Base-by-base conservation (phyloP, 2,113 vertebrate species). In the Tyto alba region DNA sequence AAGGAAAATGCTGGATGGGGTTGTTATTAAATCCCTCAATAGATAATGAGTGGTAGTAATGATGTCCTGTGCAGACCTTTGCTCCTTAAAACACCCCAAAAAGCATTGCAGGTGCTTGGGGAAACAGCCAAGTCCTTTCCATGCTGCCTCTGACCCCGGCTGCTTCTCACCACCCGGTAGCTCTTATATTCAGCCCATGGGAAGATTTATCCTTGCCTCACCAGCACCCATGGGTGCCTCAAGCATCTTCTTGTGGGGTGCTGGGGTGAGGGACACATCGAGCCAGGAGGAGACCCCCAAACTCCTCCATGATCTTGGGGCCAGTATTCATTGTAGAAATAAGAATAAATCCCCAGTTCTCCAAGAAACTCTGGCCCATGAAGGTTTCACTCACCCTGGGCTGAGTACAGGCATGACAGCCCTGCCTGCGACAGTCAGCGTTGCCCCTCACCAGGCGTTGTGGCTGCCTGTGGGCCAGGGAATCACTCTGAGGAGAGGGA, bases 21-120 rank as follows among this genome's bases (percentile, higher is more conserved):
- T 56, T 32, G 36, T 22, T 63, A 9, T 11, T 36, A 13, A 38
- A 43, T 40, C 53, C 48, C 13, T 78, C 67, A 11, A 0, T 17
- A 60, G 36, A 11, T 38, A n/a, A n/a, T 1, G 36, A 69, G 72
- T 3, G 0, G 64, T 57, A 2, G 17, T 53, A 18, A 40, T 7
- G 76, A 7, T 29, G 41, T 19, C 43, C 38, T 34, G 36, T 4
- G 4, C 41, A 29, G 34, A 36, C 15, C 32, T 38, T 41, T 0
- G 1, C 50, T 69, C 57, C 50, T 53, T 59, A 22, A 59, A 66
- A 16, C 34, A 21, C 14, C 47, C 41, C 34, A 16, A 71, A 77
- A 75, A 66, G 13, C 62, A 4, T 23, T 1, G 0, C 0, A 4
- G 26, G 45, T 48, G 41, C 13, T 52, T 9, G 20, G 48, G 48